Percentiles rank a stretch among this genome's conserved stretches.
These are phyloP conservation scores for Gadus chalcogrammus DNA, from an alignment of 2,113 vertebrate genomes.

Conservation along the genomic window DNA sequence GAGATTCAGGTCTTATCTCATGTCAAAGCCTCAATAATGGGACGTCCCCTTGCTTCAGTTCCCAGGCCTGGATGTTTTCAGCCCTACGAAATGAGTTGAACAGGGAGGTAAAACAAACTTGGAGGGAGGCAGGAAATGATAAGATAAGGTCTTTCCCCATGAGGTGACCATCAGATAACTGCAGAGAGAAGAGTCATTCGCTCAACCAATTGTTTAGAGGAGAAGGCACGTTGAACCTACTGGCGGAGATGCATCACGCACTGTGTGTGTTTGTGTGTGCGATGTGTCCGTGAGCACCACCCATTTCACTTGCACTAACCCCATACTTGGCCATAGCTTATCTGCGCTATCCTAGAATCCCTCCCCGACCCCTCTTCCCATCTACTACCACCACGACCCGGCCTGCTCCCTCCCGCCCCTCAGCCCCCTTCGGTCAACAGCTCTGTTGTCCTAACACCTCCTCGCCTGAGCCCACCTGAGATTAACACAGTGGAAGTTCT, in stretches of 20 bases:
- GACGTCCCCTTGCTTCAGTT: slow-evolving; percentile 25
- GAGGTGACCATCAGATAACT: slow-evolving; percentile 14
- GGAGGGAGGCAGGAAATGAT: slow-evolving; percentile 39
- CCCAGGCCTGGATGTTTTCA: slow-evolving; percentile 5
- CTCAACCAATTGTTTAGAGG: no score
- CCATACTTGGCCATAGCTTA: slow-evolving; percentile 76
- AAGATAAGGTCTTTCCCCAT: slow-evolving; percentile 5
- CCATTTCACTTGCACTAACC: slow-evolving; percentile 86
- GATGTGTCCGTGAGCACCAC: slow-evolving; percentile 58
- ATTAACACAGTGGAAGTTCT: no score
- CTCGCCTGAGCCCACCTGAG: no score
- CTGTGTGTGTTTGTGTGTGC: slow-evolving; percentile 72
- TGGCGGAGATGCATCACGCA: slow-evolving; percentile 85
- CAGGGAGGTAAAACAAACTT: not conserved
- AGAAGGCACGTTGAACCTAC: not conserved
- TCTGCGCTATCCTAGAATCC: slow-evolving; percentile 48
- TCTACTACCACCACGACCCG: slow-evolving; percentile 65
- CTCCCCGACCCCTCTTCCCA: slow-evolving; percentile 29
- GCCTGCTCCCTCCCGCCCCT: slow-evolving; percentile 48
- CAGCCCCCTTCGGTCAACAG: slow-evolving; percentile 37
- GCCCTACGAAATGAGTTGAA: not conserved
- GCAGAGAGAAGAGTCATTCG: not conserved
- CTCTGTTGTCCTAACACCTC: no score
- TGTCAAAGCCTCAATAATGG: slow-evolving; percentile 24
- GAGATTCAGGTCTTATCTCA: slow-evolving; percentile 46